Conservation (phyloP, 92 coral and sea anemone genomes). For the Actinernus sp. region DNA sequence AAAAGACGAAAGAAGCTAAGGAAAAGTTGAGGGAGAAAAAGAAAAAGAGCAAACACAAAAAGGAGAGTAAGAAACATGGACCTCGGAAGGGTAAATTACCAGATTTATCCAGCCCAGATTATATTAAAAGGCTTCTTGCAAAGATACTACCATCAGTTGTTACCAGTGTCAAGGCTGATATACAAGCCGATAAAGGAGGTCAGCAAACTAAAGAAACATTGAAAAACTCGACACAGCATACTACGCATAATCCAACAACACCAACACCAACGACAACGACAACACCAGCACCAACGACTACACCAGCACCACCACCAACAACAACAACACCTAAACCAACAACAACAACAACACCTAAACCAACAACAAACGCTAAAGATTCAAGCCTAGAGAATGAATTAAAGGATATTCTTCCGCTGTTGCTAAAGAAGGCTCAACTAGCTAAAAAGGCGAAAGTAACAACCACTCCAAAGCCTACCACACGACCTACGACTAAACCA, state of each 20-base stretch:
- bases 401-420: conserved; percentile 71
- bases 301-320: conserved; percentile 20
- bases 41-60: conserved; percentile 6
- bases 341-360: conserved; percentile 24
- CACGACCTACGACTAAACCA: conserved; percentile 32
- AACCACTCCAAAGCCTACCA: conserved; percentile 50
- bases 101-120: conserved; percentile 13
- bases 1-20: conserved; percentile 30
- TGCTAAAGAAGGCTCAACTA: conserved; percentile 57
- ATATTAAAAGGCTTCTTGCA: conserved; percentile 55
- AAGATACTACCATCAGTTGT: conserved; percentile 75
- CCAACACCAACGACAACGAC: conserved; percentile 33
- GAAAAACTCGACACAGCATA: not conserved
- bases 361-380: conserved; percentile 21
- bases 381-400: conserved; percentile 60
- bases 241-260: conserved; percentile 15
- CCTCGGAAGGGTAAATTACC: not conserved
- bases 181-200: not conserved
- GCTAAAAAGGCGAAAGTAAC: conserved; percentile 25
- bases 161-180: conserved; percentile 46
- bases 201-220: conserved; percentile 3
- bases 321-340: conserved; percentile 23
- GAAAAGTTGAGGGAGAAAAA: conserved; percentile 2
- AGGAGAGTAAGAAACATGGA: conserved; percentile 2
- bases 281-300: conserved; percentile 33